These are phyloP conservation scores for Ophioderma brevispina DNA, from an alignment of 35 echinoderm and acorn worm species.

Conservation along the genomic window DNA sequence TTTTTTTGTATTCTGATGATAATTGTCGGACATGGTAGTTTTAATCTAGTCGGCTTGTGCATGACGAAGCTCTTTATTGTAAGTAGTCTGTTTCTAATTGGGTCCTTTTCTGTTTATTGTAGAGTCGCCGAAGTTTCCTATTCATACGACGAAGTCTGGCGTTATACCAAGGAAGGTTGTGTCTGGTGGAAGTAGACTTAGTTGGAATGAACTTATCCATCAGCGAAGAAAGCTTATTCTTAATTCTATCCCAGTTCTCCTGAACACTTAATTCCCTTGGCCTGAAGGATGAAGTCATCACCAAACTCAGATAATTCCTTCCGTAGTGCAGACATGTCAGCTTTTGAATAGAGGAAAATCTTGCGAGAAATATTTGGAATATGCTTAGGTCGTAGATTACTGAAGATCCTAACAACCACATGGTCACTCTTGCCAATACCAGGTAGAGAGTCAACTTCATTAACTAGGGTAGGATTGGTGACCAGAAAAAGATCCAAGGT, in stretches of 20 bases:
- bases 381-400: too few relatives aligned
- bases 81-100: background rate
- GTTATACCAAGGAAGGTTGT: constrained; percentile 5
- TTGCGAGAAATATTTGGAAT: background rate
- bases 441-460: too few relatives aligned
- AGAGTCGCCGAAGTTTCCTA: background rate
- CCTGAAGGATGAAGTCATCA: background rate
- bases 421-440: too few relatives aligned
- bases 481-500: too few relatives aligned
- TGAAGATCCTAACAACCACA: too few relatives aligned
- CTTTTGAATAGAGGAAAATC: background rate
- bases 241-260: background rate
- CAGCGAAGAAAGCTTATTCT: background rate
- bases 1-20: too few relatives aligned
- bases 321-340: too few relatives aligned
- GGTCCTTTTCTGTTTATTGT: background rate
- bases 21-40: background rate
- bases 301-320: background rate
- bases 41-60: background rate
- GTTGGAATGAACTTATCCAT: constrained; percentile 17
- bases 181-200: constrained; percentile 1
- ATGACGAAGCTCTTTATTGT: background rate
- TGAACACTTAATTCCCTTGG: background rate
- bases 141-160: background rate
- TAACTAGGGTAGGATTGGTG: too few relatives aligned